Conservation (phyloP, 1,140 invertebrate species). For the Drosophila trapezifrons region DNA sequence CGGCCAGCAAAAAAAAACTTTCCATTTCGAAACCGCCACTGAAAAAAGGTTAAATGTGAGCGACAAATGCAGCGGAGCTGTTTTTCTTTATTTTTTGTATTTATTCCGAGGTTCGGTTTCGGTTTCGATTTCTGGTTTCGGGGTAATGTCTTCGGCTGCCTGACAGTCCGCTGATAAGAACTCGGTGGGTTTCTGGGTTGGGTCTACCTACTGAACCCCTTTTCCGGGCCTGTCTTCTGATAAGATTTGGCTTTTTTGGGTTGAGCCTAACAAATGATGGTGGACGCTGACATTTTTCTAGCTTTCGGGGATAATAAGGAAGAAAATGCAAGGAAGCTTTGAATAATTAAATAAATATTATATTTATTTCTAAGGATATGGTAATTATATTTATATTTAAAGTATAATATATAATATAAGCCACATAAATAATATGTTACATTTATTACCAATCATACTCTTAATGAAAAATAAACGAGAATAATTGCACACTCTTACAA, state of each 20-base stretch:
- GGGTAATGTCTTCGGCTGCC: conserved; percentile 46
- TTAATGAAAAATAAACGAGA: too few relatives aligned
- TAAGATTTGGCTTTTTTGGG: conserved; percentile 58
- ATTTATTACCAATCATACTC: too few relatives aligned
- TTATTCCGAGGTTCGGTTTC: conserved; percentile 1
- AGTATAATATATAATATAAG: too few relatives aligned
- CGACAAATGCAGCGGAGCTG: conserved; percentile 31
- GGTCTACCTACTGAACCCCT: conserved; percentile 1
- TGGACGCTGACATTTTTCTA: background rate
- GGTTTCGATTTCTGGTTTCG: conserved; percentile 15
- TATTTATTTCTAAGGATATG: too few relatives aligned
- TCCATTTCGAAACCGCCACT: conserved; percentile 74
- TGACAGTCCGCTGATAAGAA: conserved; percentile 71
- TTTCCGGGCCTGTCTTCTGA: conserved; percentile 51
- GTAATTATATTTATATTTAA: too few relatives aligned
- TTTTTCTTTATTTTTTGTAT: conserved; percentile 11
- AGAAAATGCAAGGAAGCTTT: too few relatives aligned
- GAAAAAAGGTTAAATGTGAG: conserved; percentile 76
- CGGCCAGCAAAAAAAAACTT: conserved; percentile 59
- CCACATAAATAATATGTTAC: too few relatives aligned
- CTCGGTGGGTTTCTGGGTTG: conserved; percentile 49
- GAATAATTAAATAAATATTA: too few relatives aligned
- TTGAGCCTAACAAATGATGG: conserved; percentile 74
- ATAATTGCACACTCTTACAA: too few relatives aligned
- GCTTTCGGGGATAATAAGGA: too few relatives aligned